Evolutionary conservation across 2,113 vertebrate genomes (phyloP).

Genomic region (Ptilorrhoa leucosticta): DNA sequence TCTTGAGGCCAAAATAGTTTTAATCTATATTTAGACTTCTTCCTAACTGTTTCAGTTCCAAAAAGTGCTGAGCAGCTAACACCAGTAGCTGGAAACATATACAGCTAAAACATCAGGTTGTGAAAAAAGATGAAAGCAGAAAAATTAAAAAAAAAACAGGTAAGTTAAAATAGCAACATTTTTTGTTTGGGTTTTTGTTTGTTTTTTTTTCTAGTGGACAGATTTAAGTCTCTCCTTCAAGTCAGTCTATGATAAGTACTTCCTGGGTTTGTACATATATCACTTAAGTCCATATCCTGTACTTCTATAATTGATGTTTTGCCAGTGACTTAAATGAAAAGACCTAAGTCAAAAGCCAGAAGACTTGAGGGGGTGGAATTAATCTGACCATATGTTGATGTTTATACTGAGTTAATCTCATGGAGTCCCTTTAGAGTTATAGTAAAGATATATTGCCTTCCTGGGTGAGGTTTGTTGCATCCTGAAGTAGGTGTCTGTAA

Average conservation of each 20-base stretch:
- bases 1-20: background rate
- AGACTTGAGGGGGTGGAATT: background rate
- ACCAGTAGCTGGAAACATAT: background rate
- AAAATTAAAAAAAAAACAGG: background rate
- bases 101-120: background rate
- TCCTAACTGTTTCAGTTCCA: background rate
- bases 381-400: slow-evolving; percentile 27
- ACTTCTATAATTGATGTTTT: background rate
- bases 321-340: background rate
- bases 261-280: background rate
- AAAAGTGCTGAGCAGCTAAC: background rate
- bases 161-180: background rate
- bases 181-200: background rate
- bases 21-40: background rate
- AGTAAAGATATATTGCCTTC: background rate
- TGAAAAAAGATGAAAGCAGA: background rate
- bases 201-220: background rate
- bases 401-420: slow-evolving; percentile 9
- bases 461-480: background rate
- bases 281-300: background rate
- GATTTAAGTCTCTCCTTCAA: background rate
- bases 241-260: background rate
- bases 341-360: background rate
- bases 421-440: background rate
- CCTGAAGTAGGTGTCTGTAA: background rate